Conservation (phyloP, 2,113 vertebrate species). For the Sarotherodon lohbergeri region DNA sequence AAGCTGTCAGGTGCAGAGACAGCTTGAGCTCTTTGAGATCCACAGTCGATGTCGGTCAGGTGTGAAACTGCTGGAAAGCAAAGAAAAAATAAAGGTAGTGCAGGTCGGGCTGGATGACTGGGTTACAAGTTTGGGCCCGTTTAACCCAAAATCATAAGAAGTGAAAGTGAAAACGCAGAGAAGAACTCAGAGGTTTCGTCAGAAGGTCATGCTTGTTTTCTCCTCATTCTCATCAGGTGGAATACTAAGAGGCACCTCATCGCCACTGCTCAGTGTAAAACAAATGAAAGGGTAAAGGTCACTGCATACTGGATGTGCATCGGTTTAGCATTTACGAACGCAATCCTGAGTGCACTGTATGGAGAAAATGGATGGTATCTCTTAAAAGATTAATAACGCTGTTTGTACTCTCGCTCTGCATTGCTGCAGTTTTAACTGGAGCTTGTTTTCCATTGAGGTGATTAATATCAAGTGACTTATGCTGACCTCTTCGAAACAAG, state of each 20-base stretch:
- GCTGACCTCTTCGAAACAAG: constrained; percentile 8
- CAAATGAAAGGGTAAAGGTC: constrained; percentile 22
- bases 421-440: not conserved
- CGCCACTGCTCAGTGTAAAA: not conserved
- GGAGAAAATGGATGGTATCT: not conserved
- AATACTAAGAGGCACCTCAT: not conserved
- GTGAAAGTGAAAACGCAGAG: not conserved
- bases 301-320: not conserved
- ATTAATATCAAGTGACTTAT: constrained; percentile 7
- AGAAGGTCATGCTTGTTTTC: not conserved
- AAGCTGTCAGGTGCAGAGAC: constrained; percentile 46
- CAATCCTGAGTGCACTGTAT: not conserved
- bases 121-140: not conserved
- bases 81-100: not conserved
- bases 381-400: constrained; percentile 39
- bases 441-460: not conserved
- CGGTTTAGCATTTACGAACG: not conserved
- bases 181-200: not conserved
- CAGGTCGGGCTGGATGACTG: not conserved
- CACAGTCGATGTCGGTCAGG: not conserved
- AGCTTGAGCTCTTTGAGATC: constrained; percentile 11
- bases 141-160: not conserved
- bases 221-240: not conserved
- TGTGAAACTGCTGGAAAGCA: not conserved
- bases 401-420: not conserved